Evolutionary conservation across 2,797 vertebrate genomes (phyloP).

Genomic region (Dromococcyx pavoninus): DNA sequence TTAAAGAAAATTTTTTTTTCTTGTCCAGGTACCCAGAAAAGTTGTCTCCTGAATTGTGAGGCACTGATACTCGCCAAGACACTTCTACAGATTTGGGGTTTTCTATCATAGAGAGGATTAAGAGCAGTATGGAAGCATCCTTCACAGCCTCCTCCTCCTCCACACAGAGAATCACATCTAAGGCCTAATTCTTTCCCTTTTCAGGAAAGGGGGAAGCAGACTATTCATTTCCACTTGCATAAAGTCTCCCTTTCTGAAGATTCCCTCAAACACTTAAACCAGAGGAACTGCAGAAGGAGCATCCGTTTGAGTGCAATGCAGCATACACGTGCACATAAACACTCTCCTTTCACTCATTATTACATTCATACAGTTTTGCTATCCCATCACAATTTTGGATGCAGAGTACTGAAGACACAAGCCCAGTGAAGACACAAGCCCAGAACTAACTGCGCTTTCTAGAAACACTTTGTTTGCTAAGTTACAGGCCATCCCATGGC

Average conservation of each 20-base stretch:
- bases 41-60: neutral
- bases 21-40: neutral
- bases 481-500: neutral
- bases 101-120: neutral
- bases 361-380: neutral
- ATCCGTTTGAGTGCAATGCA: neutral
- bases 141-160: neutral
- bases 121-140: neutral
- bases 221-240: neutral
- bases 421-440: neutral
- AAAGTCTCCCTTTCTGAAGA: neutral
- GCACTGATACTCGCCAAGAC: neutral
- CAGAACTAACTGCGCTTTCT: neutral
- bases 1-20: neutral
- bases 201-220: neutral
- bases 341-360: neutral
- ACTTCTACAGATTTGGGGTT: neutral
- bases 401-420: too few species aligned
- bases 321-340: fast-evolving
- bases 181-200: neutral
- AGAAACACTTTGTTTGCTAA: neutral
- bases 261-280: neutral
- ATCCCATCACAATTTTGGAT: neutral
- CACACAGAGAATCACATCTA: neutral
- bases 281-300: neutral